Evolutionary conservation across 1,140 invertebrate genomes (phyloP).

Genomic region (Araneus ventricosus): DNA sequence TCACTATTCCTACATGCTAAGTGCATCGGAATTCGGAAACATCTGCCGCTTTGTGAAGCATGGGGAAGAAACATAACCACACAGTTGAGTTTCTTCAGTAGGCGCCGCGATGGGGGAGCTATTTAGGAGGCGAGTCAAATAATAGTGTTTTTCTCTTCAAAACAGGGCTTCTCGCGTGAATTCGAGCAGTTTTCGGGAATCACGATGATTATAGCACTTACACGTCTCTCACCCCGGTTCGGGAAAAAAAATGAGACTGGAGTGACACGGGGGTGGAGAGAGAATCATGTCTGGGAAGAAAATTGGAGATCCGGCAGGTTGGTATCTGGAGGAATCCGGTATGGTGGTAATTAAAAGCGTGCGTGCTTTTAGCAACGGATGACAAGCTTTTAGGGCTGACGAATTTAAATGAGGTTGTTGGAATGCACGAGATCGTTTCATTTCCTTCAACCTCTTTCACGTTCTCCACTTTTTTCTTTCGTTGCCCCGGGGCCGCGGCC

Average conservation of each 20-base stretch:
- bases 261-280: neutral
- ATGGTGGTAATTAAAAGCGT: neutral
- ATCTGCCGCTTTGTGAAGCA: neutral
- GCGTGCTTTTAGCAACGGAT: neutral
- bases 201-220: conserved; percentile 26
- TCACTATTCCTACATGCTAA: conserved; percentile 8
- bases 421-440: neutral
- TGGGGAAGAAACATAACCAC: conserved; percentile 22
- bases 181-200: neutral
- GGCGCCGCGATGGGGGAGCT: neutral
- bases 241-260: neutral
- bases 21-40: conserved; percentile 17
- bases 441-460: neutral
- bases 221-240: neutral
- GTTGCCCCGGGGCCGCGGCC: too few relatives aligned
- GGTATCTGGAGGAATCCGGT: neutral
- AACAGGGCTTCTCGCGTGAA: conserved; percentile 12
- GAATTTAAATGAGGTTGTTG: neutral
- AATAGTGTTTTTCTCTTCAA: conserved; percentile 25
- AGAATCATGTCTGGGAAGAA: neutral
- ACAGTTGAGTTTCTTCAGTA: neutral
- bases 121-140: conserved; percentile 5
- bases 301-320: conserved; percentile 4
- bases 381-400: neutral
- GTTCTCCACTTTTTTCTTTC: too few relatives aligned